These are phyloP conservation scores for Rhizomys pruinosus DNA, from an alignment of 2,113 vertebrate genomes.

Conservation along the genomic window DNA sequence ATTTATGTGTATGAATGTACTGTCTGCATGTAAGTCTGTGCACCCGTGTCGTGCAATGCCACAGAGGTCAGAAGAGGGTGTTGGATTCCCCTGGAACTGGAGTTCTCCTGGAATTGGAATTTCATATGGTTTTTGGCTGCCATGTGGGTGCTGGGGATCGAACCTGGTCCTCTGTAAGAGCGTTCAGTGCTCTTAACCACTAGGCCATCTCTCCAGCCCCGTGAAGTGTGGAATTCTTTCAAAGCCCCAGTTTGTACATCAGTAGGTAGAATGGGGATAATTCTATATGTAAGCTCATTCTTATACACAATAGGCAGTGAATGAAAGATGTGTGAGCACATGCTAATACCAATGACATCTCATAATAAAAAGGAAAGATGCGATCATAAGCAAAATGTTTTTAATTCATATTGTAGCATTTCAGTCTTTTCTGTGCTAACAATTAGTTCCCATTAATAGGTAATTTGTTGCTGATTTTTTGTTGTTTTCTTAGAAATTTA, in stretches of 20 bases:
- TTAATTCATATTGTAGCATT: slow-evolving; percentile 24
- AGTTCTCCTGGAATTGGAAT: no score
- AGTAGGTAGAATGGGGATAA: background rate
- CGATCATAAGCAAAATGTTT: background rate
- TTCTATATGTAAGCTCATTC: background rate
- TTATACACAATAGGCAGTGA: background rate
- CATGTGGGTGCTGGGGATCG: no score
- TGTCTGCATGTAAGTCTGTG: no score
- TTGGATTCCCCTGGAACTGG: no score
- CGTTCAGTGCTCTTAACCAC: no score
- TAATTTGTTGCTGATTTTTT: background rate
- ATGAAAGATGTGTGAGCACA: background rate
- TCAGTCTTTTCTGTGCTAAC: background rate
- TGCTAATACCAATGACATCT: background rate
- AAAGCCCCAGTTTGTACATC: slow-evolving; percentile 30
- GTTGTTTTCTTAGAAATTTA: slow-evolving; percentile 39
- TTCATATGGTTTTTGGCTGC: no score
- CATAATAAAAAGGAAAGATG: background rate
- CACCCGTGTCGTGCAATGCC: no score
- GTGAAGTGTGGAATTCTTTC: no score
- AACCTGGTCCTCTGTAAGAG: no score
- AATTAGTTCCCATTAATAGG: background rate
- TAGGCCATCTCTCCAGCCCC: no score
- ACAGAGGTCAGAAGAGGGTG: no score
- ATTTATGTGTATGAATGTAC: no score